Evolutionary conservation across 2,888 invertebrate genomes (phyloP), one percentile per base, ranked within the genome.

Genomic region (Diplazon laetatorius): DNA sequence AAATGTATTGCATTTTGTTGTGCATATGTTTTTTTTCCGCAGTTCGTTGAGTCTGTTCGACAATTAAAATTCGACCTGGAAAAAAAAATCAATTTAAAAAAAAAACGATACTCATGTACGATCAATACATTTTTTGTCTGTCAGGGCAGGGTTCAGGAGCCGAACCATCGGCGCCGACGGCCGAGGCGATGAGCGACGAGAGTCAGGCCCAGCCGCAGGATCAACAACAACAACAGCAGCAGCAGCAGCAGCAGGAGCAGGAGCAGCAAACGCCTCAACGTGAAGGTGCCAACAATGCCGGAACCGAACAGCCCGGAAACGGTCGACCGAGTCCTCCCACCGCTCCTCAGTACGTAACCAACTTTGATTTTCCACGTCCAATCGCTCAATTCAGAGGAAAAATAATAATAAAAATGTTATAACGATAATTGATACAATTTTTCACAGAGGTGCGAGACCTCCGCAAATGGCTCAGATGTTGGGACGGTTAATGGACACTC

Each of bases 401-500:
- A n/a, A n/a, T n/a, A n/a, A 30, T 30, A 30, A 30, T 6, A 30
- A 30, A 30, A 30, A 30, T 30, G 30, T 6, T 5, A 6, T 30
- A 30, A 30, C 30, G 30, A 30, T 30, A 30, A 2, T 30, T 6
- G 30, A 30, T 30, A 52, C n/a, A n/a, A n/a, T 59, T 70, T 78
- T 65, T 55, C 46, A 2, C 39, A 86, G 85, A 44, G 87, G 89
- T 35, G 91, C 91, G 10, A 91, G 93, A 68, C 92, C 93, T 35
- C 87, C 91, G 25, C 92, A 92, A 83, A 92, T 94, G 92, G 93
- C 93, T 14, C 92, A 92, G 71, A 87, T 94, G 9, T 85, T 95
- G 81, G 92, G 92, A 39, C 92, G 92, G 81, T 89, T 94, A 52
- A 88, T 91, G 65, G 91, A 91, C 52, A 89, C 94, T 16, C 93